Conservation (phyloP, 2,113 vertebrate genomes). For the Nothoprocta perdicaria region DNA sequence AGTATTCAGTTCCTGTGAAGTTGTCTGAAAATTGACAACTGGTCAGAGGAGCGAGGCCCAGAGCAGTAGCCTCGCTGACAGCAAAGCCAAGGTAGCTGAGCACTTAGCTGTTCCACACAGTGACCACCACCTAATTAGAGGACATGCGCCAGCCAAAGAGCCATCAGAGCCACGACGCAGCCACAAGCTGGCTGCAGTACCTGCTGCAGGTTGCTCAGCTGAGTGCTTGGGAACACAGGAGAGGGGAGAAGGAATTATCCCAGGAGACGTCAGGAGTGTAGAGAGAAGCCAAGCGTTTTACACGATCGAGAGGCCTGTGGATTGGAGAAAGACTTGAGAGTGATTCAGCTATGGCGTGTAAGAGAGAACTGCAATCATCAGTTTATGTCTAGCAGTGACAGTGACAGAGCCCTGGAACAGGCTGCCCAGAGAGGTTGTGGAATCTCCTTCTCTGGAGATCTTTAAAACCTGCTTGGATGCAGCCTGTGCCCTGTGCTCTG, state of each 20-base stretch:
- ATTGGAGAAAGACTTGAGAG: background rate
- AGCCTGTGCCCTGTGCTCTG: too few relatives aligned
- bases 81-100: background rate
- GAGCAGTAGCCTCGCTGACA: background rate
- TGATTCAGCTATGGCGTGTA: background rate
- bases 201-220: fast-evolving
- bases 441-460: too few relatives aligned
- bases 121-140: too few relatives aligned
- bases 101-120: background rate
- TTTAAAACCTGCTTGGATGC: too few relatives aligned
- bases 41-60: background rate
- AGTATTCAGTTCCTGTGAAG: background rate
- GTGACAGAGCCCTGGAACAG: too few relatives aligned
- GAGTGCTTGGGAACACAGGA: fast-evolving
- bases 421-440: too few relatives aligned
- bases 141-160: background rate
- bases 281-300: background rate
- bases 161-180: background rate
- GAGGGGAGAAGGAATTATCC: background rate
- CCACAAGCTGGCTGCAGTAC: fast-evolving
- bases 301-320: background rate
- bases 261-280: background rate
- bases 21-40: background rate
- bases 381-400: background rate
- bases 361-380: background rate